phyloP scores from a whole-genome alignment of 2,888 invertebrate species.

The Lasioglossum zephyrum region DNA sequence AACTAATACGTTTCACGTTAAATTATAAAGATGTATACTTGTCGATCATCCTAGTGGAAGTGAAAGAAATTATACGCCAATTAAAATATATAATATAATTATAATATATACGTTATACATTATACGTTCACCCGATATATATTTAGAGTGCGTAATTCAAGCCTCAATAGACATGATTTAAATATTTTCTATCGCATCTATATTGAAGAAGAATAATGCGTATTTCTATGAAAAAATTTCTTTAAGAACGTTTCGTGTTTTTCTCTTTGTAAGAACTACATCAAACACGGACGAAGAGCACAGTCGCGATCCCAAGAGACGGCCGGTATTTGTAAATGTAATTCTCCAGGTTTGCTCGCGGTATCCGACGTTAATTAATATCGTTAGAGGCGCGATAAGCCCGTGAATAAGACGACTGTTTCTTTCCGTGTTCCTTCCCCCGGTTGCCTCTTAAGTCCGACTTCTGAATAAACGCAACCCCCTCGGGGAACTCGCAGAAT shows the following conservation, averaged over 20 bases:
- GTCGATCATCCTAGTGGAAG: too few species aligned
- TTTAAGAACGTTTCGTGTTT: background rate
- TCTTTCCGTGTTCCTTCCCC: background rate
- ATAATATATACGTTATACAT: too few species aligned
- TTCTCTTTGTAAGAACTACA: too few species aligned
- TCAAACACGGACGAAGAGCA: background rate
- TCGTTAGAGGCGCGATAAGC: slow-evolving; percentile 16
- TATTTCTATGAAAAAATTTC: background rate
- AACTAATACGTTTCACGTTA: too few species aligned
- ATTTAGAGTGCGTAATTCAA: too few species aligned
- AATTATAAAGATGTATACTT: too few species aligned
- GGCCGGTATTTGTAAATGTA: background rate
- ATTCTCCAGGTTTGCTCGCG: background rate
- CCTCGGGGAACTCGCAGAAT: background rate
- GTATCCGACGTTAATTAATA: slow-evolving; percentile 54
- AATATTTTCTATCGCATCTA: background rate
- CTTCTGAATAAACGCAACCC: background rate
- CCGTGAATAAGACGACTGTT: slow-evolving; percentile 4
- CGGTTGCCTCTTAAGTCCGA: background rate
- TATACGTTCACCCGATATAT: too few species aligned
- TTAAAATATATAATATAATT: too few species aligned
- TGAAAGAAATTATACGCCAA: too few species aligned
- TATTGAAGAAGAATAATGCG: too few species aligned
- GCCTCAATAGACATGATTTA: too few species aligned
- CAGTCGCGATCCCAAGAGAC: background rate